Conservation (phyloP, 1,140 invertebrate genomes). For the Drosophila nikananu region DNA sequence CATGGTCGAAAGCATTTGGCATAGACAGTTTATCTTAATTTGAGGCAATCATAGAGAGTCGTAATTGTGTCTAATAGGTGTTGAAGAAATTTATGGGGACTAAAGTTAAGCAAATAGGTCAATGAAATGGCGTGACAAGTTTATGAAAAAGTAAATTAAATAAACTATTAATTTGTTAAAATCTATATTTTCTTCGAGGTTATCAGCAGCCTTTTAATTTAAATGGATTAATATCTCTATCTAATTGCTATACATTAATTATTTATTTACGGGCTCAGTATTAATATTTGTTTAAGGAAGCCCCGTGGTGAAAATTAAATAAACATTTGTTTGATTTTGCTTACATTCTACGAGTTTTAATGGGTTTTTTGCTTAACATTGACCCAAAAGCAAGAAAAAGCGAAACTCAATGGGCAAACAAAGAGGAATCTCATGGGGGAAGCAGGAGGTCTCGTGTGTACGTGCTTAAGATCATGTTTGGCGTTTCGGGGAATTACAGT, state of each 20-base stretch:
- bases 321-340: not conserved
- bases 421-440: constrained; percentile 2
- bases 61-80: constrained; percentile 1
- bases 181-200: not conserved
- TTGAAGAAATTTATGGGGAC: constrained; percentile 20
- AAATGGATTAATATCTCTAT: not conserved
- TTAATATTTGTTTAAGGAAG: constrained; percentile 6
- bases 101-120: not conserved
- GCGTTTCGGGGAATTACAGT: constrained; percentile 9
- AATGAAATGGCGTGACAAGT: constrained; percentile 2
- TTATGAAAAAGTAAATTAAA: not conserved
- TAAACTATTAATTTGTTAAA: not conserved
- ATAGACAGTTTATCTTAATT: constrained; percentile 45
- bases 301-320: not conserved
- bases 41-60: constrained; percentile 23
- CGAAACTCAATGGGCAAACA: constrained; percentile 19
- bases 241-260: no score
- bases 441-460: constrained; percentile 33
- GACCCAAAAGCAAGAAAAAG: constrained; percentile 33
- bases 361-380: constrained; percentile 26
- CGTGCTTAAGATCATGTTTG: constrained; percentile 56
- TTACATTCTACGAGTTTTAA: not conserved
- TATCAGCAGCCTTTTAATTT: constrained; percentile 2
- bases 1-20: constrained; percentile 30
- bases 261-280: not conserved